A percentile compares a stretch with the other conserved stretches of the same genome.
These are phyloP conservation scores for Caenorhabditis sp. DNA, from an alignment of 2,888 invertebrate genomes.

Conservation along the genomic window DNA sequence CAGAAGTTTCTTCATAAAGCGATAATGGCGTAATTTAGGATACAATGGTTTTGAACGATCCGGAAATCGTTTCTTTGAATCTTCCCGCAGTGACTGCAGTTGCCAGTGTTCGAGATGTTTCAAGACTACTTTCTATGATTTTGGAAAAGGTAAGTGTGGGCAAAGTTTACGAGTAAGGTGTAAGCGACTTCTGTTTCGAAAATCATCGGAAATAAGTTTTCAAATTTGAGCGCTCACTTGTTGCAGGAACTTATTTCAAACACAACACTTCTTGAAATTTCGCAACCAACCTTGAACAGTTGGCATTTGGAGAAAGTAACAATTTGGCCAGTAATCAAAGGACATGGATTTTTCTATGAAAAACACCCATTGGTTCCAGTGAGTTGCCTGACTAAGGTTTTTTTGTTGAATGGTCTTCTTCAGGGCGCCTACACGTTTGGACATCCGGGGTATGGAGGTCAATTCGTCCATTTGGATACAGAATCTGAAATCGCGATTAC, in stretches of 20 bases:
- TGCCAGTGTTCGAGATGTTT: slow-evolving; percentile 73
- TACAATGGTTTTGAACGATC: slow-evolving; percentile 76
- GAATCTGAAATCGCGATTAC: slow-evolving; percentile 70
- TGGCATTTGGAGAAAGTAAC: slow-evolving; percentile 80
- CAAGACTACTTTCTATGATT: slow-evolving; percentile 74
- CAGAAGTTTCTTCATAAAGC: not conserved
- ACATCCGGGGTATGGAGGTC: slow-evolving; percentile 82
- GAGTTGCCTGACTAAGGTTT: not conserved
- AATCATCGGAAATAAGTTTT: too few relatives aligned
- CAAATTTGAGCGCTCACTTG: not conserved
- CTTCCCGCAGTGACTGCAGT: slow-evolving; percentile 78
- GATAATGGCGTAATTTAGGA: slow-evolving; percentile 61
- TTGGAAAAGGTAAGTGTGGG: slow-evolving; percentile 55
- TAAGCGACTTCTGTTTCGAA: too few relatives aligned
- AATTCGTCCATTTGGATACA: slow-evolving; percentile 77
- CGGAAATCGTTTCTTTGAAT: slow-evolving; percentile 72
- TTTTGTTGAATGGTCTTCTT: slow-evolving; percentile 6
- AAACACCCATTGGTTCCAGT: slow-evolving; percentile 77
- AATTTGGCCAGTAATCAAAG: slow-evolving; percentile 80
- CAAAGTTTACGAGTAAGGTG: too few relatives aligned
- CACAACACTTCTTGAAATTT: slow-evolving; percentile 68
- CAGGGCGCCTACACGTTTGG: slow-evolving; percentile 78
- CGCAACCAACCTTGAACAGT: slow-evolving; percentile 73
- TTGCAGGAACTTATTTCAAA: slow-evolving; percentile 73
- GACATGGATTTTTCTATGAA: slow-evolving; percentile 82